Percentiles rank a stretch among this genome's conserved stretches.
Evolutionary conservation across 2,888 invertebrate genomes (phyloP).

Genomic region (Miltochrista miniata): DNA sequence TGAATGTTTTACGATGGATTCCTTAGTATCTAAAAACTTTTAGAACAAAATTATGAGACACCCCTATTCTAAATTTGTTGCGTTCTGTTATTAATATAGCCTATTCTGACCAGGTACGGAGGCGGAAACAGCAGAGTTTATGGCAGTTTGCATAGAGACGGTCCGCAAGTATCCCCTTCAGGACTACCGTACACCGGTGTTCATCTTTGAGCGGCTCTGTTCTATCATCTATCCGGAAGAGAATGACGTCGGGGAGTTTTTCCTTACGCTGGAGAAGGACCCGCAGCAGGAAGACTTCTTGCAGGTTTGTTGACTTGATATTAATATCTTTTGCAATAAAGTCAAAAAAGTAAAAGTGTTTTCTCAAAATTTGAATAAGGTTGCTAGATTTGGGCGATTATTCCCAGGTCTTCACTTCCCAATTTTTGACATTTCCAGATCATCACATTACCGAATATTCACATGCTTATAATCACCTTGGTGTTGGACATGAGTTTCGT

Average conservation of each 20-base stretch:
- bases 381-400: no score
- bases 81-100: neutral
- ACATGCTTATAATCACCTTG: no score
- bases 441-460: no score
- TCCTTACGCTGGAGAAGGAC: conserved; percentile 98
- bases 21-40: no score
- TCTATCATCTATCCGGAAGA: conserved; percentile 99
- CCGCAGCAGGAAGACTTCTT: conserved; percentile 99
- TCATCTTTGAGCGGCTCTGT: conserved; percentile 98
- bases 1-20: no score
- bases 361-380: no score
- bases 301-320: conserved; percentile 80
- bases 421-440: no score
- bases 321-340: neutral
- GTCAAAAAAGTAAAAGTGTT: neutral
- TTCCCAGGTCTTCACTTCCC: no score
- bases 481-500: no score
- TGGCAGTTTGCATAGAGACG: conserved; percentile 98
- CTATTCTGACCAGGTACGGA: conserved; percentile 88
- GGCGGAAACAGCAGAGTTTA: conserved; percentile 97
- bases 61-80: no score
- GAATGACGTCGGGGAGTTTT: conserved; percentile 98
- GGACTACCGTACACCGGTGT: conserved; percentile 98
- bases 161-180: conserved; percentile 95
- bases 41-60: no score